A percentile compares a stretch with the other conserved stretches of the same genome.
These are phyloP conservation scores for Ornithoptera alexandrae DNA, from an alignment of 2,888 invertebrate genomes.

Conservation along the genomic window DNA sequence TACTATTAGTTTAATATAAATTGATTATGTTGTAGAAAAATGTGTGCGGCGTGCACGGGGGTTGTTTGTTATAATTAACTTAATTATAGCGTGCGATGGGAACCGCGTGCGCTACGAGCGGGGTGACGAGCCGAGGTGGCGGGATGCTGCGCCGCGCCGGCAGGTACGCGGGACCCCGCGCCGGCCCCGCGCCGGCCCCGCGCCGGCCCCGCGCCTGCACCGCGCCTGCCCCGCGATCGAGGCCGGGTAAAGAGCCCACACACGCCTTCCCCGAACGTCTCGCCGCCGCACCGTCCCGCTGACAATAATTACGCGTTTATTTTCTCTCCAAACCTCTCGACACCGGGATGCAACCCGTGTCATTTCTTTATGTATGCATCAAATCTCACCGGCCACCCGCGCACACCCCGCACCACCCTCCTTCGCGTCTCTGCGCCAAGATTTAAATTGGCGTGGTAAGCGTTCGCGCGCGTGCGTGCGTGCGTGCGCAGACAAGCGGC, in stretches of 20 bases:
- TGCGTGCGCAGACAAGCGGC: too few species aligned
- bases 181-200: background rate
- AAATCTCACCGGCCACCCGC: background rate
- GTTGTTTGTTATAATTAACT: too few species aligned
- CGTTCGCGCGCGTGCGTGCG: too few species aligned
- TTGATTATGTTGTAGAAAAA: too few species aligned
- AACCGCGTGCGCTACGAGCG: too few species aligned
- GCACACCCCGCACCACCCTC: background rate
- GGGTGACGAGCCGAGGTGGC: too few species aligned
- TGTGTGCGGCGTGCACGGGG: too few species aligned
- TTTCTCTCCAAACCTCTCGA: constrained; percentile 70
- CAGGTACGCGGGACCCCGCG: background rate
- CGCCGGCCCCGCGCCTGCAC: background rate
- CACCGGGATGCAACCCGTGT: constrained; percentile 70
- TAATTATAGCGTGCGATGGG: too few species aligned
- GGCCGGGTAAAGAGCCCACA: constrained; percentile 62
- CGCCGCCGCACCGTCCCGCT: constrained; percentile 46
- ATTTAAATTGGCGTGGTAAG: too few species aligned
- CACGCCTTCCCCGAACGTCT: constrained; percentile 57
- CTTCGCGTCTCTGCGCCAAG: too few species aligned
- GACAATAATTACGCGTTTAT: constrained; percentile 72
- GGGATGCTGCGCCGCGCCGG: background rate
- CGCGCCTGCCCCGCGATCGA: constrained; percentile 38
- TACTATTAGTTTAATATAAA: too few species aligned
- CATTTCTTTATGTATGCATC: constrained; percentile 54